These are phyloP conservation scores for Micoletzkya japonica DNA, from an alignment of 2,888 invertebrate genomes.

Conservation along the genomic window DNA sequence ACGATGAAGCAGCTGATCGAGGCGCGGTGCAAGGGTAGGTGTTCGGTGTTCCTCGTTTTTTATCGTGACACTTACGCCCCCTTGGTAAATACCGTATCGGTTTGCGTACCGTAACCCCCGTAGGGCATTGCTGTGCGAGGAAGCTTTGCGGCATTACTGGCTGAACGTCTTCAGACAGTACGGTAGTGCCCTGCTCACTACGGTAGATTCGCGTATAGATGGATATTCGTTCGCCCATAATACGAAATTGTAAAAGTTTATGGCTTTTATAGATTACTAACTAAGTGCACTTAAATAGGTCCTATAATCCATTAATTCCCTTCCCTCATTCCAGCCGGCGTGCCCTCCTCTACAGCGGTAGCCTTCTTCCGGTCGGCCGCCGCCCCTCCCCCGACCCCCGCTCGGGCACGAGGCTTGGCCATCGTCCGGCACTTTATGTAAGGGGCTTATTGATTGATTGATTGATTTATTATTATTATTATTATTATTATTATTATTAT, in stretches of 20 bases:
- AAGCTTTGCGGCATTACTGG: no score
- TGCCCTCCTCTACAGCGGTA: constrained; percentile 1
- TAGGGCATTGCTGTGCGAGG: no score
- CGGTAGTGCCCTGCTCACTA: no score
- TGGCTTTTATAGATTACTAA: not conserved
- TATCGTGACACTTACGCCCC: no score
- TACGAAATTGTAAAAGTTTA: not conserved
- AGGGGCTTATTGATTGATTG: not conserved
- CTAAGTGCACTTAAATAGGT: no score
- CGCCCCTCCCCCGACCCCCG: not conserved
- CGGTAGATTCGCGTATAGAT: no score
- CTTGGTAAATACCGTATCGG: no score
- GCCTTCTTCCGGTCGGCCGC: constrained; percentile 24
- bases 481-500: not conserved
- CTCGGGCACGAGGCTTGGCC: not conserved
- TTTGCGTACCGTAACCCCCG: no score
- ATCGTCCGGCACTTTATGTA: constrained; percentile 22
- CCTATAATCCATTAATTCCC: no score
- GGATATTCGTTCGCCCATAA: no score
- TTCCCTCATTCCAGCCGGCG: not conserved
- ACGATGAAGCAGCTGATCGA: constrained; percentile 11
- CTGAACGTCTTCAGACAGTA: no score
- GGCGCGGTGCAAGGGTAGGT: constrained; percentile 4
- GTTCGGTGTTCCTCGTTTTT: not conserved
- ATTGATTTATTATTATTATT: not conserved